These are phyloP conservation scores for Kuschelorhynchus macadamiae DNA, from an alignment of 2,888 invertebrate species.

Conservation along the genomic window DNA sequence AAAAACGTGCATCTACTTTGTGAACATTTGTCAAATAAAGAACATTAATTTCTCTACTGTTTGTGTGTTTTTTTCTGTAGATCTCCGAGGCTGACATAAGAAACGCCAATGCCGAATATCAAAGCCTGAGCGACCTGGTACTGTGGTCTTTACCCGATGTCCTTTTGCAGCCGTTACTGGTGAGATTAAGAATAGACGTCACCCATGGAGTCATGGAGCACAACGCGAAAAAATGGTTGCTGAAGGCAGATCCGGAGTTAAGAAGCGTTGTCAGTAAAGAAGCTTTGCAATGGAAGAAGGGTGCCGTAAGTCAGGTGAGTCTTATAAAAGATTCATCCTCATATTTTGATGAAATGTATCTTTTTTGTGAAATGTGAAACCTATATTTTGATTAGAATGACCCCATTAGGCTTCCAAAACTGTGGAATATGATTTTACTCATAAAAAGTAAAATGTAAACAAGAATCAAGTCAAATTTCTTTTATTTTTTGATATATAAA, in stretches of 20 bases:
- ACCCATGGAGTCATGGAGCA: slow-evolving; percentile 65
- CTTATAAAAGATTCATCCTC: too few species aligned
- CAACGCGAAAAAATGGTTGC: slow-evolving; percentile 80
- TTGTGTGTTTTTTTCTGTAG: slow-evolving; percentile 35
- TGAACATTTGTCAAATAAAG: too few species aligned
- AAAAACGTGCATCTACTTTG: too few species aligned
- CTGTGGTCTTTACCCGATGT: slow-evolving; percentile 85
- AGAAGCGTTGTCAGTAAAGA: slow-evolving; percentile 89
- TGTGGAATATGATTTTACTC: too few species aligned
- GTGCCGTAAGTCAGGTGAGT: slow-evolving; percentile 70
- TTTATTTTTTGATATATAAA: too few species aligned
- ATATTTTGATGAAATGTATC: background rate
- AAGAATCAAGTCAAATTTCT: too few species aligned
- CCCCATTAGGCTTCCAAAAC: too few species aligned
- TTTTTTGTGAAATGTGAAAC: too few species aligned
- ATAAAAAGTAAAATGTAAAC: too few species aligned
- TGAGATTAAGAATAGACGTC: slow-evolving; percentile 79
- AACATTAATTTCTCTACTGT: background rate
- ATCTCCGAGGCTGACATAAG: slow-evolving; percentile 81
- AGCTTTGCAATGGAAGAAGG: slow-evolving; percentile 84
- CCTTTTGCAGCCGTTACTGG: slow-evolving; percentile 82
- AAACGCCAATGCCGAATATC: slow-evolving; percentile 78
- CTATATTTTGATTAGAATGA: too few species aligned
- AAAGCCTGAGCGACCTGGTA: slow-evolving; percentile 84
- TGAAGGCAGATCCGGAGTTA: slow-evolving; percentile 81